phyloP scores from a whole-genome alignment of 1,140 invertebrate species.

The Drosophila tani region DNA sequence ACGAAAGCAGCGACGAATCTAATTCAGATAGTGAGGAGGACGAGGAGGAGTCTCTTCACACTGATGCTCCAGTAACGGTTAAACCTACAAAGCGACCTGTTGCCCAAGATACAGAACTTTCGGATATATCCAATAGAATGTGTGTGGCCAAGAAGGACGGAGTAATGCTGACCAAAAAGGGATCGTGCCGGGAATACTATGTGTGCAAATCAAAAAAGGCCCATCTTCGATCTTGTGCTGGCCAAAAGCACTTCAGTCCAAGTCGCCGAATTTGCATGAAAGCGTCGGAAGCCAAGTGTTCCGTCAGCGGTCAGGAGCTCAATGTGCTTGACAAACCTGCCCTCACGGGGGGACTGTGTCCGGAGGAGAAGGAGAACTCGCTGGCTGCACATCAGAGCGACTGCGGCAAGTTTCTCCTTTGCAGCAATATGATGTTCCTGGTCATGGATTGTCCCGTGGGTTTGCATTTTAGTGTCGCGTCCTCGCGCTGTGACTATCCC shows the following conservation, averaged over 20 bases:
- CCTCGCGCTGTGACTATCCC: conserved; percentile 72
- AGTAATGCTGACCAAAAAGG: conserved; percentile 38
- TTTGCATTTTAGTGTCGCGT: conserved; percentile 65
- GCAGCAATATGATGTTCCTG: conserved; percentile 64
- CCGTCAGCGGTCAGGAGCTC: neutral
- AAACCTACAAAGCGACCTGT: conserved; percentile 15
- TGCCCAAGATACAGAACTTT: neutral
- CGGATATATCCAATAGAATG: conserved; percentile 8
- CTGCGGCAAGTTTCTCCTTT: conserved; percentile 72
- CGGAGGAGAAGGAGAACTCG: conserved; percentile 58
- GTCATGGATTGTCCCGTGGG: conserved; percentile 74
- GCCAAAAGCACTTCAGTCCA: conserved; percentile 63
- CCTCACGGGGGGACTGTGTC: conserved; percentile 48
- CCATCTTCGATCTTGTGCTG: conserved; percentile 50
- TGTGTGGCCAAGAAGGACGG: conserved; percentile 60
- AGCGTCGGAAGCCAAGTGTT: conserved; percentile 56
- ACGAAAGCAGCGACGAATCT: neutral
- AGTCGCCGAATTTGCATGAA: conserved; percentile 52
- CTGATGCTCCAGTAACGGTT: conserved; percentile 3
- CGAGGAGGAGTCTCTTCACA: conserved; percentile 8
- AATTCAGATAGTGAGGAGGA: conserved; percentile 41
- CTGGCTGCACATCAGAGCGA: conserved; percentile 56
- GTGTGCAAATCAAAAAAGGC: conserved; percentile 54
- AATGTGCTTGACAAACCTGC: conserved; percentile 18
- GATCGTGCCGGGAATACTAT: conserved; percentile 68